A percentile compares a stretch with the other conserved stretches of the same genome.
These are phyloP conservation scores for Drymodes brunneopygia DNA, from an alignment of 2,113 vertebrate genomes.

Conservation along the genomic window DNA sequence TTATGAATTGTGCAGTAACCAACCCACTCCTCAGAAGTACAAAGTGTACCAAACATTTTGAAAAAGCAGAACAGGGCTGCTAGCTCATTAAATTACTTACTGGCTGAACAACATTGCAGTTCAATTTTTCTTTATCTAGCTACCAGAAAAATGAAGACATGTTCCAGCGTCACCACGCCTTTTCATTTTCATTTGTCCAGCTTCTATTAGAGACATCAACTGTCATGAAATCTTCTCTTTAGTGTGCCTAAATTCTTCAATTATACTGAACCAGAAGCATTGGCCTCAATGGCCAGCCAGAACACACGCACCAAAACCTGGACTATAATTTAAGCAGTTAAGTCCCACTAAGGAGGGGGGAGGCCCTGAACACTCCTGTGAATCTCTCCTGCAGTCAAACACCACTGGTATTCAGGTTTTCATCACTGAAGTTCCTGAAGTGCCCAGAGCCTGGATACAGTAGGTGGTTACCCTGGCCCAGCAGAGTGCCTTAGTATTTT, in stretches of 20 bases:
- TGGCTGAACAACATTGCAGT: fast-evolving
- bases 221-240: not conserved
- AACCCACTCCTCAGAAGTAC: not conserved
- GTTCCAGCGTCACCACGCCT: fast-evolving
- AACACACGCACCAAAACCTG: not conserved
- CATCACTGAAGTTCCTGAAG: not conserved
- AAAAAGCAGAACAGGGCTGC: not conserved
- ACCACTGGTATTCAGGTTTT: not conserved
- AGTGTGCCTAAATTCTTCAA: not conserved
- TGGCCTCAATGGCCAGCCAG: not conserved
- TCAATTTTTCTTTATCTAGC: not conserved
- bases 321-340: not conserved
- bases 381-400: not conserved
- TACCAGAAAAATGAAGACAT: not conserved
- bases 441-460: not conserved
- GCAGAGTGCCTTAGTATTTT: not conserved
- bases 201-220: not conserved
- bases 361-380: not conserved
- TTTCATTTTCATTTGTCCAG: not conserved
- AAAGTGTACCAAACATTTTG: not conserved
- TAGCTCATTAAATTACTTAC: not conserved
- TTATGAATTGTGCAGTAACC: not conserved
- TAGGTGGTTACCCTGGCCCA: not conserved
- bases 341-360: not conserved
- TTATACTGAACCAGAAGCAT: not conserved